Evolutionary conservation across 2,113 vertebrate genomes (phyloP).

Genomic region (Urocynchramus pylzowi): DNA sequence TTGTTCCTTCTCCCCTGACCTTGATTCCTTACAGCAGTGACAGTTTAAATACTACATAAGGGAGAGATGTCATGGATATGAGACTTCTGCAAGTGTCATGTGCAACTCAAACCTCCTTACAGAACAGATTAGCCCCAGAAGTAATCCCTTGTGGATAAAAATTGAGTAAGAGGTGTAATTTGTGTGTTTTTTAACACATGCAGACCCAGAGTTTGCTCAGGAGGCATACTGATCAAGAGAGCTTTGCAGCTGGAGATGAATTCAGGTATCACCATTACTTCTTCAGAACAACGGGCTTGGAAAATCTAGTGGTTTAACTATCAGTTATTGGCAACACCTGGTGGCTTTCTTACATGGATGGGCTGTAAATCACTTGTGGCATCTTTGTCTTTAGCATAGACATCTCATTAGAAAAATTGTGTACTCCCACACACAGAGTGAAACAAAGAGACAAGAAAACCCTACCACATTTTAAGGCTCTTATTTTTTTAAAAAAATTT

Average conservation of each 20-base stretch:
- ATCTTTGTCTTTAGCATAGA: not conserved
- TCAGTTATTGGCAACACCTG: not conserved
- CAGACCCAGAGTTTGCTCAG: not conserved
- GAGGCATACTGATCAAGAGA: not conserved
- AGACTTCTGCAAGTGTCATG: not conserved
- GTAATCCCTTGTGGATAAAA: not conserved
- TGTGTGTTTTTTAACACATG: not conserved
- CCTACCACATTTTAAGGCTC: not conserved
- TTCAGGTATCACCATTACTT: not conserved
- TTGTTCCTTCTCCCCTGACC: not conserved
- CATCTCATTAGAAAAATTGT: not conserved
- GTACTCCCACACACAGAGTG: not conserved
- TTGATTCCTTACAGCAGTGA: not conserved
- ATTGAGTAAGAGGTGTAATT: not conserved
- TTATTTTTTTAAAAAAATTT: not conserved
- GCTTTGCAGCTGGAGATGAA: not conserved
- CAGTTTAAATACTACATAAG: not conserved
- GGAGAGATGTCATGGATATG: not conserved
- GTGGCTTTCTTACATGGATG: not conserved
- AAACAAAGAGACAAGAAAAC: not conserved
- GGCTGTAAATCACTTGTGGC: not conserved
- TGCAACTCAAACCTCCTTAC: not conserved
- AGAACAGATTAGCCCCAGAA: not conserved
- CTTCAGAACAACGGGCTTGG: not conserved
- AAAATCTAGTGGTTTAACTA: not conserved